Base-by-base conservation (phyloP, 2,888 invertebrate species). In the Sminthurides aquaticus region DNA sequence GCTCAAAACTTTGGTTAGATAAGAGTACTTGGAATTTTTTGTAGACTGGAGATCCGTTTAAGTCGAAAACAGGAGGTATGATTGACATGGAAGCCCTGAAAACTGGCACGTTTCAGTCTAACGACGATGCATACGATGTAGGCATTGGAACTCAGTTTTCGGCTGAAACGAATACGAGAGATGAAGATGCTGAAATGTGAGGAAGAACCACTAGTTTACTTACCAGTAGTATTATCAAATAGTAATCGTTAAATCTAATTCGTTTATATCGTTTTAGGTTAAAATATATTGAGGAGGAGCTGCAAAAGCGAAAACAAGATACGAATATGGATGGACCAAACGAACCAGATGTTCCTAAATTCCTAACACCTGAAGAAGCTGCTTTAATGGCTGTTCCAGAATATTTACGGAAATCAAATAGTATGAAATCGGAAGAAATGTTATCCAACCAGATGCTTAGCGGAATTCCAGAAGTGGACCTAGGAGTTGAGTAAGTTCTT, bases 371-470 rank as follows among this genome's bases (percentile, higher is more conserved):
- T 0, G 93, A 93, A 79, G 93, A 93, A 80, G 92, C 92, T 25
- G 93, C 93, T 0, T 79, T 96, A 55, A 86, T 88, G 72, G 89
- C 94, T 1, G 84, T 97, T 20, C 96, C 97, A 1, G 90, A 92
- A 75, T 89, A 94, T 78, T 81, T 96, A 61, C 82, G 94, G 67
- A 86, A 89, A 66, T 90, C 92, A 1, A 89, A 91, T 0, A 86
- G 89, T 0, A 90, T 91, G 75, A 84, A 89, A 77, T 95, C 92
- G 1, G 98, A 99, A 79, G 99, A 99, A 81, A 97, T 99, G 94
- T 85, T 99, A 75, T 98, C 98, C 2, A 97, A 98, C 84, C 98
- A 99, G 83, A 99, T 99, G 99, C 82, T 99, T 2, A 97, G 94
- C 77, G 99, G 99, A 48, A 99, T 99, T 72, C 99, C 99, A 0